Evolutionary conservation across 2,888 invertebrate species (phyloP).

Genomic region (Halocaridina rubra): DNA sequence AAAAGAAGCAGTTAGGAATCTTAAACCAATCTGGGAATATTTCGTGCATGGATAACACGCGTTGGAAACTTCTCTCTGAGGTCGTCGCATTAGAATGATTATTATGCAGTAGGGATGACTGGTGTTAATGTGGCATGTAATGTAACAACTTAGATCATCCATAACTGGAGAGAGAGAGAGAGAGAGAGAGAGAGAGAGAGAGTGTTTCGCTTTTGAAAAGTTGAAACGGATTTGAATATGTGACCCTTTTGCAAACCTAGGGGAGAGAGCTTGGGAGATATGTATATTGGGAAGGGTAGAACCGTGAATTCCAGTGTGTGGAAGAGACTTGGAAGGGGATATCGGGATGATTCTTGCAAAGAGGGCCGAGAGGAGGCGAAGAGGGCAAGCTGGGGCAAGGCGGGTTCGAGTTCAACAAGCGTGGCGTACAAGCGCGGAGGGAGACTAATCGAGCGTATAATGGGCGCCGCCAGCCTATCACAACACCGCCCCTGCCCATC

Average conservation of each 20-base stretch:
- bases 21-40: too few relatives aligned
- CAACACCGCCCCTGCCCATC: slow-evolving; percentile 18
- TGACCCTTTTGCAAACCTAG: background rate
- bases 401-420: slow-evolving; percentile 25
- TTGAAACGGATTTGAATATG: background rate
- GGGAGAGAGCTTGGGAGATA: too few relatives aligned
- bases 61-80: too few relatives aligned
- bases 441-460: slow-evolving; percentile 35
- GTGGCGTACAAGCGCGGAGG: slow-evolving; percentile 33
- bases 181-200: background rate
- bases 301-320: too few relatives aligned
- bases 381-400: background rate
- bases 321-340: background rate
- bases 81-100: too few relatives aligned
- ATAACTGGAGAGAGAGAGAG: background rate
- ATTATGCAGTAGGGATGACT: background rate
- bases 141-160: background rate
- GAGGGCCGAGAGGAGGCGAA: background rate
- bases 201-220: background rate
- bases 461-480: slow-evolving; percentile 33
- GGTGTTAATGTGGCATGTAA: background rate
- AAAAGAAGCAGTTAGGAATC: too few relatives aligned
- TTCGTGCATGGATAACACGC: too few relatives aligned
- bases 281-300: too few relatives aligned
- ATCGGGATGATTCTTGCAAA: background rate